Percentiles rank a stretch among this genome's conserved stretches.
These are phyloP conservation scores for Terrapene triunguis DNA, from an alignment of 2,113 vertebrate genomes.

Conservation along the genomic window DNA sequence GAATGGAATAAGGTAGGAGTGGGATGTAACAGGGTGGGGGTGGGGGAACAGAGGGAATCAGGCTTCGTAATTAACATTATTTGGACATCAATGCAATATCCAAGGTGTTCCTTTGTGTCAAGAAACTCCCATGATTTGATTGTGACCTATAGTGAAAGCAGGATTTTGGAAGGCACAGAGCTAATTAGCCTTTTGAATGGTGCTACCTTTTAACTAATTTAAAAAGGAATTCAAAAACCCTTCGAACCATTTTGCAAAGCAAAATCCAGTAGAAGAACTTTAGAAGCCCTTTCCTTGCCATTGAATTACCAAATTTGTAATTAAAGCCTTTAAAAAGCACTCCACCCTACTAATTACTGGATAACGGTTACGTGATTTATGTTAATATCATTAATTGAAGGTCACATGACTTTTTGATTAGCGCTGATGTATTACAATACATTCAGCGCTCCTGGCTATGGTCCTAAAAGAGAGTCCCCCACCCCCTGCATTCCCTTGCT, in stretches of 20 bases:
- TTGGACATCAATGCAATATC: constrained; percentile 35
- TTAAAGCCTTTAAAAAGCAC: constrained; percentile 51
- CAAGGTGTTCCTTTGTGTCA: constrained; percentile 29
- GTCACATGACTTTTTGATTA: constrained; percentile 61
- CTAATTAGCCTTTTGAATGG: constrained; percentile 66
- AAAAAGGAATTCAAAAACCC: neutral
- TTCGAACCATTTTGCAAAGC: constrained; percentile 36
- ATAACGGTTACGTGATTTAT: constrained; percentile 26
- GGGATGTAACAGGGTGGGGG: neutral
- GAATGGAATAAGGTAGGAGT: neutral
- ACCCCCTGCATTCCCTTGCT: neutral
- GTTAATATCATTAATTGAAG: constrained; percentile 62
- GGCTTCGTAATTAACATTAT: constrained; percentile 16
- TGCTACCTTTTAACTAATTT: constrained; percentile 44
- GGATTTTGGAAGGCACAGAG: constrained; percentile 36
- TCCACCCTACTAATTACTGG: constrained; percentile 13
- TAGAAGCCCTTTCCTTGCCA: constrained; percentile 60
- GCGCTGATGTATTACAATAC: constrained; percentile 45
- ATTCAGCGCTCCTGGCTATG: neutral
- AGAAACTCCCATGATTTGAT: constrained; percentile 19
- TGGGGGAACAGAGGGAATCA: neutral
- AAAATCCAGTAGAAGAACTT: constrained; percentile 5
- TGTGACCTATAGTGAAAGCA: constrained; percentile 12
- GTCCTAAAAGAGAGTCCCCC: neutral
- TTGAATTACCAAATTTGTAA: constrained; percentile 36